phyloP scores from a whole-genome alignment of 2,113 vertebrate species.

The Muntiacus reevesi region DNA sequence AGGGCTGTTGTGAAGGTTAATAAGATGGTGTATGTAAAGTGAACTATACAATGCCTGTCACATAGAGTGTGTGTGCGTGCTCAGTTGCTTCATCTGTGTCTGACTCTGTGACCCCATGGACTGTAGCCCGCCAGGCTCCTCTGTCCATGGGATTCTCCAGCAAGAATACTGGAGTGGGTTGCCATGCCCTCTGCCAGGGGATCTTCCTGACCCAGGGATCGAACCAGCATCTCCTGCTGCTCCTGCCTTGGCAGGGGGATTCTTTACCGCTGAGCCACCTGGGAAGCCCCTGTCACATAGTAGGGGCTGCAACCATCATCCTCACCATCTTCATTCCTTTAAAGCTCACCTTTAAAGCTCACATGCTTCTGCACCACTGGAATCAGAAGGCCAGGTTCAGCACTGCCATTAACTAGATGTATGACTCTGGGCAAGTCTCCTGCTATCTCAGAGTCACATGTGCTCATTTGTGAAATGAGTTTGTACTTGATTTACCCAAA shows the following conservation, averaged over 20 bases:
- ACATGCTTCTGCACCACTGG: not conserved
- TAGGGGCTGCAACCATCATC: not conserved
- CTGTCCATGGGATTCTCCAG: not conserved
- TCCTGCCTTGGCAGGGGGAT: not conserved
- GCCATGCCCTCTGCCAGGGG: not conserved
- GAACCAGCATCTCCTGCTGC: not conserved
- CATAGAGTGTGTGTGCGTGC: rapidly evolving
- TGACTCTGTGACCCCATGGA: not conserved
- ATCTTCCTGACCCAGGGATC: not conserved
- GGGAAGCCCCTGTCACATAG: not conserved
- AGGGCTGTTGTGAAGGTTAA: not conserved
- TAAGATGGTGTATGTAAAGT: not conserved
- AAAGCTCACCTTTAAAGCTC: not conserved
- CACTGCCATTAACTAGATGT: not conserved
- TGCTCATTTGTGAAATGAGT: not conserved
- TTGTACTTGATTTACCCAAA: not conserved
- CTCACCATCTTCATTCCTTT: not conserved
- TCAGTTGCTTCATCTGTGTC: not conserved
- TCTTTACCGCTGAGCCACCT: not conserved
- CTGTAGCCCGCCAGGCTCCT: not conserved
- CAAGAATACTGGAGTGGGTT: not conserved
- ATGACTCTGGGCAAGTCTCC: not conserved
- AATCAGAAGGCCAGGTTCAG: not conserved
- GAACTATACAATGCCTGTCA: not conserved
- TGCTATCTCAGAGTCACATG: not conserved